Evolutionary conservation across 2,888 invertebrate genomes (phyloP).

Genomic region (Sphecodes monilicornis): DNA sequence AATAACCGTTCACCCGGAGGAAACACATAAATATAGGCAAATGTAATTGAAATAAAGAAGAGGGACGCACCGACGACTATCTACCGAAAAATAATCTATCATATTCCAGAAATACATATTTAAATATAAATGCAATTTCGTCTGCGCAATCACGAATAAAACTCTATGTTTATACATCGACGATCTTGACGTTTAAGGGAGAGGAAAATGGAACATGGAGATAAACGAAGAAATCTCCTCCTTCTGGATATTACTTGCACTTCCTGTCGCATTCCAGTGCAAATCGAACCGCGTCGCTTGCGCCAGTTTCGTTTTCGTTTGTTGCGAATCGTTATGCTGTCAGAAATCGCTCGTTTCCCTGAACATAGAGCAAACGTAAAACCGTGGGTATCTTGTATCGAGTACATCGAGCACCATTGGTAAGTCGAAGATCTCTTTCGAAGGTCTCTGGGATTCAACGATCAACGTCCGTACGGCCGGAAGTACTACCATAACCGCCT

Average conservation of each 20-base stretch:
- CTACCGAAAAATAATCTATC: not conserved
- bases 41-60: not conserved
- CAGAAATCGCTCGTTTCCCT: not conserved
- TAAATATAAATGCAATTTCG: not conserved
- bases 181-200: not conserved
- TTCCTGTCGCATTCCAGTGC: not conserved
- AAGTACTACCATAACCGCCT: conserved; percentile 80
- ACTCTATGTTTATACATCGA: not conserved
- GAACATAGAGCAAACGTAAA: not conserved
- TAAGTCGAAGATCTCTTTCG: conserved; percentile 71
- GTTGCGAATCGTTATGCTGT: not conserved
- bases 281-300: not conserved
- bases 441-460: conserved; percentile 70
- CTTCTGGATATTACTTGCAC: not conserved
- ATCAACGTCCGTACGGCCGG: conserved; percentile 77
- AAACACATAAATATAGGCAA: not conserved
- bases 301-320: not conserved
- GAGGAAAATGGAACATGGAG: not conserved
- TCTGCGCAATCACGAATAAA: fast-evolving
- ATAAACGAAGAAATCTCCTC: not conserved
- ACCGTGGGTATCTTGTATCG: conserved; percentile 6
- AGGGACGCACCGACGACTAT: not conserved
- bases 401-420: conserved; percentile 41
- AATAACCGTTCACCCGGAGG: not conserved
- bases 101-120: not conserved